Evolutionary conservation across 1,140 invertebrate species (phyloP), one percentile per base, ranked within the genome.

Genomic region (Leptestheria dahalacensis): DNA sequence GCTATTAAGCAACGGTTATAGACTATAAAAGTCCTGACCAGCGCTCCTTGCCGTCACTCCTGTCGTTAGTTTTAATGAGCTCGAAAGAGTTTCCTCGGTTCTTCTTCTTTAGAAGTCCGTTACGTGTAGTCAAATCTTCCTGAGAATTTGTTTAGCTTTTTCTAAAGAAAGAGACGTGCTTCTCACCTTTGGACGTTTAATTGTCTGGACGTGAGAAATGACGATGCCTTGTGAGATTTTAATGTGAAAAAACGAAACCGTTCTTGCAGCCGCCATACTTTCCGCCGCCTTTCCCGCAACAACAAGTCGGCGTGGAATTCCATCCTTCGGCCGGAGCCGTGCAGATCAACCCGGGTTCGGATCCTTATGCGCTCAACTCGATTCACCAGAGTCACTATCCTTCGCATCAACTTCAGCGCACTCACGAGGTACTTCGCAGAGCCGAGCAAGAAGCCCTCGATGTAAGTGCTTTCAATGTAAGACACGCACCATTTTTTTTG

Each of bases 221-320:
- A 15, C 15, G 6, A 41, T 41, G 33, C n/a, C n/a, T 41, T 41
- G 33, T 41, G 33, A 41, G 15, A 41, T 41, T 6, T 41, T 41
- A 41, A 41, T 15, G 33, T 41, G 33, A 41, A 41, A 15, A 41
- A 41, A n/a, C n/a, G n/a, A n/a, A n/a, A n/a, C n/a, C n/a, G n/a
- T 1, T 2, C 11, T 24, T 54, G 74, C 90, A 94, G 74, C 91
- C 91, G 65, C 91, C 91, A 11, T 95, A 94, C 72, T 95, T 94
- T 74, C 91, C 91, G 59, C 91, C 91, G 46, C 94, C 94, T 73
- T 33, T 33, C 26, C 84, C 86, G 29, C 78, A 83, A 23, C 78
- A 81, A 51, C 71, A 70, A 58, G 75, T 77, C 61, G 53, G 53
- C 53, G 53, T 55, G 26, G 85, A 88, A 63, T 83, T 83, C 67